Evolutionary conservation across 2,888 invertebrate genomes (phyloP).

Genomic region (Hyppa rectilinea): DNA sequence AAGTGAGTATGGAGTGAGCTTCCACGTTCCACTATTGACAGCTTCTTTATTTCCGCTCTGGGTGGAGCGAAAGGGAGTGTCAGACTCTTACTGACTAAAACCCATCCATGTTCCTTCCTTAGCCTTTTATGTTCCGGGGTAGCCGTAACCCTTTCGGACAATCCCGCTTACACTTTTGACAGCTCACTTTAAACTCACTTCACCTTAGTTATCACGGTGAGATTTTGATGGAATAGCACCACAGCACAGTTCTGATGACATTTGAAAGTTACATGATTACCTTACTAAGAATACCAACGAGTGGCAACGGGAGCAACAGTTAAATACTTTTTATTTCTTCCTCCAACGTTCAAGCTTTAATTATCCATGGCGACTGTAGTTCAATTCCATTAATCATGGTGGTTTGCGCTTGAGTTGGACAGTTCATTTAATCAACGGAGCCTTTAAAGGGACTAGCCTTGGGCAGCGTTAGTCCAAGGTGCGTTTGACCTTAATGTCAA

Average conservation of each 20-base stretch:
- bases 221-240: too few relatives aligned
- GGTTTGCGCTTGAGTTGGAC: conserved; percentile 43
- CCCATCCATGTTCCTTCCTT: too few relatives aligned
- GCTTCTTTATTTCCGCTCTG: too few relatives aligned
- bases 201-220: too few relatives aligned
- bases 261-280: conserved; percentile 32
- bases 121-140: too few relatives aligned
- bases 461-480: background rate
- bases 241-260: conserved; percentile 25
- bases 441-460: conserved; percentile 22
- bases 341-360: conserved; percentile 49
- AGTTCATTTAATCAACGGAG: conserved; percentile 51
- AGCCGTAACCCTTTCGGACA: too few relatives aligned
- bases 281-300: conserved; percentile 19
- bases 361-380: conserved; percentile 40
- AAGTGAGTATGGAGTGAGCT: too few relatives aligned
- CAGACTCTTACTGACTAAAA: too few relatives aligned
- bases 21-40: too few relatives aligned
- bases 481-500: background rate
- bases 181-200: too few relatives aligned
- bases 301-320: conserved; percentile 24
- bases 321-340: conserved; percentile 47
- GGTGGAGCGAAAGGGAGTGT: too few relatives aligned
- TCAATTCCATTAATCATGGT: conserved; percentile 55
- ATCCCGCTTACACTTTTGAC: too few relatives aligned